These are phyloP conservation scores for Philereme vetulata DNA, from an alignment of 2,888 invertebrate species.

Conservation along the genomic window DNA sequence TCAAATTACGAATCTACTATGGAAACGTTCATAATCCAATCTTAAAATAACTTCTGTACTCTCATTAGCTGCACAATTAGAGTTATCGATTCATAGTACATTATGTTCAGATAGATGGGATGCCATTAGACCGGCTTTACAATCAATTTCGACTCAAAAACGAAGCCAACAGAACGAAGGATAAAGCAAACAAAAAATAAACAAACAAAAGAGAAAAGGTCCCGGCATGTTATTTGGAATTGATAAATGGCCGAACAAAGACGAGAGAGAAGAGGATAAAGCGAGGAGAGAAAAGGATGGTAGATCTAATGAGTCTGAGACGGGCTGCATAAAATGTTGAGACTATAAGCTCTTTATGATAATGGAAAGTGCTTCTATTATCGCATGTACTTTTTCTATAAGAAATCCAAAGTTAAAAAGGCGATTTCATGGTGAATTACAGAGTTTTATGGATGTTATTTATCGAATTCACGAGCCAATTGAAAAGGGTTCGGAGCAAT, in stretches of 20 bases:
- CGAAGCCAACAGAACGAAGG: slow-evolving; percentile 69
- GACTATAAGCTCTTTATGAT: slow-evolving; percentile 69
- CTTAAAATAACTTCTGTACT: slow-evolving; percentile 48
- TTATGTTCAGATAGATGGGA: slow-evolving; percentile 61
- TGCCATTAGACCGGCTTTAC: slow-evolving; percentile 77
- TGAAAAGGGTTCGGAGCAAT: slow-evolving; percentile 52
- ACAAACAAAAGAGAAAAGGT: slow-evolving; percentile 77
- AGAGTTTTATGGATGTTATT: slow-evolving; percentile 59
- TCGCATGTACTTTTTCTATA: slow-evolving; percentile 38
- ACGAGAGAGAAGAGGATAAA: slow-evolving; percentile 67
- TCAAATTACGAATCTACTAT: slow-evolving; percentile 35
- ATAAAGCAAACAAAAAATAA: slow-evolving; percentile 81
- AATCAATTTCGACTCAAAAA: slow-evolving; percentile 80
- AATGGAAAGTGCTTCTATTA: slow-evolving; percentile 77
- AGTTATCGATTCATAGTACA: slow-evolving; percentile 73
- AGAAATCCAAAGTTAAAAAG: slow-evolving; percentile 40
- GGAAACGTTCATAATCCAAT: slow-evolving; percentile 38
- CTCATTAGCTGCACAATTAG: slow-evolving; percentile 72
- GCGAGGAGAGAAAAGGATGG: slow-evolving; percentile 67
- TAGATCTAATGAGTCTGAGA: slow-evolving; percentile 73
- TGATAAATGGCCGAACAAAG: slow-evolving; percentile 82
- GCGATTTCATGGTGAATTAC: slow-evolving; percentile 66
- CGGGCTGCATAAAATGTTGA: slow-evolving; percentile 61
- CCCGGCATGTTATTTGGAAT: slow-evolving; percentile 83
- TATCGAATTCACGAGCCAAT: slow-evolving; percentile 53